Base-by-base conservation (phyloP, 1,140 invertebrate species). In the Dufourea novaeangliae region DNA sequence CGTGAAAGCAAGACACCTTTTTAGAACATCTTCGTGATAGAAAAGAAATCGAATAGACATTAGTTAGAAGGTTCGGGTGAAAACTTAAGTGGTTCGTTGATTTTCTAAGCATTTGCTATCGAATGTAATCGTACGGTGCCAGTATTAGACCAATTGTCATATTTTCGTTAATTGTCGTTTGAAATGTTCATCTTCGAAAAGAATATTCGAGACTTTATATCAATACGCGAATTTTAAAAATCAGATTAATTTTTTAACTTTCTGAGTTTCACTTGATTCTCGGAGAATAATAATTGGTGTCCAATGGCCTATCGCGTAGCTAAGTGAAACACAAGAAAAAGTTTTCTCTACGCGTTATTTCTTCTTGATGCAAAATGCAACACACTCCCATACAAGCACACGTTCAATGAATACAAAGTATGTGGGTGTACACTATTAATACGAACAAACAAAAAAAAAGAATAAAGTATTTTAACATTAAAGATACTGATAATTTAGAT, bases 261-360 rank as follows among this genome's bases (percentile, higher is more conserved):
- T n/a, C n/a, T n/a, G n/a, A n/a, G n/a, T n/a, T n/a, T 46, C 14
- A 2, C 17, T 46, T 6, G 44, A 46, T 54, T 54, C 25, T 54
- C 22, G 22, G 22, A 25, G 12, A 54, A 4, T 20, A 2, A n/a
- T 20, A 5, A 20, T 5, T 22, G 59, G 20, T 76, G 50, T 71
- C 27, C 66, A 66, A 79, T 82, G 84, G 82, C 82, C 84, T 85
- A 84, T 64, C 52, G 27, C 25, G 44, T 52, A 67, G 56, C n/a
- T 56, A 69, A 17, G 50, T 39, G 57, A 62, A 39, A 29, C 17
- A 64, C 3, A 64, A 14, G 0, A 37, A 57, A 22, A 50, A 50
- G 69, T 72, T 72, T 27, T 64, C 32, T 72, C 10, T n/a, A 83
- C 25, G n/a, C 39, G 22, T 39, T 22, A 62, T 29, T 52, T 59